Evolutionary conservation across 2,888 invertebrate genomes (phyloP), one percentile per base, ranked within the genome.

Genomic region (Sminthurides aquaticus): DNA sequence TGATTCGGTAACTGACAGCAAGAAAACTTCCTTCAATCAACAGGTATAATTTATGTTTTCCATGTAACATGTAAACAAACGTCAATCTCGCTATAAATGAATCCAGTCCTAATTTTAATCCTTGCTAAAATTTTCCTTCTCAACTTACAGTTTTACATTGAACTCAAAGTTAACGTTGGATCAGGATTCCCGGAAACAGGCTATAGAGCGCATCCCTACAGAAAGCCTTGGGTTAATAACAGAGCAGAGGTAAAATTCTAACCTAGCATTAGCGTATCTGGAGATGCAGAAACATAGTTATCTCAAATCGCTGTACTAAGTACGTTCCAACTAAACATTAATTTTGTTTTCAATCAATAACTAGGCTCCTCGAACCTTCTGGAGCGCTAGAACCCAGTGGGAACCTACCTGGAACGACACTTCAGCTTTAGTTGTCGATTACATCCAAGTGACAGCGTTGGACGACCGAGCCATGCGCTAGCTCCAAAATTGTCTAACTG

Each of bases 221-320:
- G 48, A 8, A 63, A 63, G 29, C 63, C 63, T 5, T 63, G 63
- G 63, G 22, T 2, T 11, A 63, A 57, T 49, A 57, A 63, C 27
- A 18, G 20, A 15, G 18, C 24, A 15, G 59, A 59, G 34, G 59
- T 59, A 22, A 34, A n/a, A n/a, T n/a, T n/a, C n/a, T n/a, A n/a
- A n/a, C n/a, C n/a, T n/a, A n/a, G n/a, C n/a, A n/a, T n/a, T n/a
- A n/a, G n/a, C n/a, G n/a, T n/a, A n/a, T n/a, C n/a, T n/a, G n/a
- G n/a, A n/a, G n/a, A n/a, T n/a, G n/a, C n/a, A n/a, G n/a, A n/a
- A n/a, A n/a, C n/a, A n/a, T n/a, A n/a, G n/a, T n/a, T n/a, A n/a
- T n/a, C n/a, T 20, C 24, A 22, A 52, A 11, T 34, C 43, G 8
- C 15, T 34, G 5, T 34, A 34, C 43, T 11, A n/a, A n/a, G n/a